phyloP scores from a whole-genome alignment of 2,888 invertebrate genomes.

The Himalopsyche tibetana region DNA sequence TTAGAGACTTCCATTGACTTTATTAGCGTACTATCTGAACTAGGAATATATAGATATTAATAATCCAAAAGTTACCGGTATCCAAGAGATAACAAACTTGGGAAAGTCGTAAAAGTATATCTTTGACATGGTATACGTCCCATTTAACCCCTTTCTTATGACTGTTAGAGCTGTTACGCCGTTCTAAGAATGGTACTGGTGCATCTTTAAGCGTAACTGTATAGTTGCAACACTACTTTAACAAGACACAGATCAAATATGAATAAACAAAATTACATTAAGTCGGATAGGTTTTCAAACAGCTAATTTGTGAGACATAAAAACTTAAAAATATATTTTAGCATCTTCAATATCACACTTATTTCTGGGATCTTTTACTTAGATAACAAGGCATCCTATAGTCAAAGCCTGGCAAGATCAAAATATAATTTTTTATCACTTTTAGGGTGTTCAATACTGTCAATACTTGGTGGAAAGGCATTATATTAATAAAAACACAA shows the following conservation, averaged over 20 bases:
- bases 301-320: too few relatives aligned
- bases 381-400: too few relatives aligned
- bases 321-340: too few relatives aligned
- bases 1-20: neutral
- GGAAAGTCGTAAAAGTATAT: constrained; percentile 37
- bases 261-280: too few relatives aligned
- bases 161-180: neutral
- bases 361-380: too few relatives aligned
- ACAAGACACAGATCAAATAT: neutral
- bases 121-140: constrained; percentile 38
- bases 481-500: too few relatives aligned
- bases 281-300: too few relatives aligned
- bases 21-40: neutral
- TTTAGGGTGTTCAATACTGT: too few relatives aligned
- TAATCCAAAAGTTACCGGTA: constrained; percentile 19
- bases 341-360: too few relatives aligned
- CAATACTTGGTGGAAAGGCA: too few relatives aligned
- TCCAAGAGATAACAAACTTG: neutral
- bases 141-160: constrained; percentile 41
- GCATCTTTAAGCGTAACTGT: neutral
- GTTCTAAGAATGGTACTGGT: neutral
- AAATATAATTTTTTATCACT: too few relatives aligned
- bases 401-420: too few relatives aligned
- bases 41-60: constrained; percentile 18
- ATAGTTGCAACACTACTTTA: neutral